Conservation (phyloP, 2,113 vertebrate species). For the Sinosuthora webbiana region DNA sequence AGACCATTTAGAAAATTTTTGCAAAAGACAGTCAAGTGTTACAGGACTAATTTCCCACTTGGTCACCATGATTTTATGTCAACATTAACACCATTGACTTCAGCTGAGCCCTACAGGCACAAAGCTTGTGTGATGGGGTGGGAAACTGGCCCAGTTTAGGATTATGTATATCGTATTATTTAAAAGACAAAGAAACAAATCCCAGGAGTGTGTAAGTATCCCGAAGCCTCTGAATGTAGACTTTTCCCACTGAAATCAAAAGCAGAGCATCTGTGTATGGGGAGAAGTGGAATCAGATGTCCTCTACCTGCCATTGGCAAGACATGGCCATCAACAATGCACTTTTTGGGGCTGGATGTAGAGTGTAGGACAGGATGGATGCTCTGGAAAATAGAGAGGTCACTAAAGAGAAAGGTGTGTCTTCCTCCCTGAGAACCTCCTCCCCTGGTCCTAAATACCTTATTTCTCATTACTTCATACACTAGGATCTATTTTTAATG, state of each 20-base stretch:
- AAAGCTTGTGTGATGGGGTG: neutral
- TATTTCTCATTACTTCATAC: neutral
- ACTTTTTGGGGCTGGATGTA: neutral
- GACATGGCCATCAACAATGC: neutral
- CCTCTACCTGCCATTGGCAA: neutral
- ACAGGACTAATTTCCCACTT: constrained; percentile 13
- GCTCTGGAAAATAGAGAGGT: neutral
- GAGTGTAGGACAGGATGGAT: neutral
- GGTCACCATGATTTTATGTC: constrained; percentile 38
- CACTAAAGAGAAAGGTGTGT: neutral
- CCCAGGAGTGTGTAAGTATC: neutral
- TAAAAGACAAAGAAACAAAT: constrained; percentile 28
- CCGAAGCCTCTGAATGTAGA: neutral
- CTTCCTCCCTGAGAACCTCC: neutral
- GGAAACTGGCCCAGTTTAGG: neutral
- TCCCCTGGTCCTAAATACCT: neutral
- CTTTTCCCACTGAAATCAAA: constrained; percentile 9
- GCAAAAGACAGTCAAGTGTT: constrained; percentile 31
- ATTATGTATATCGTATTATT: constrained; percentile 3
- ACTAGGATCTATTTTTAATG: neutral
- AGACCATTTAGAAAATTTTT: constrained; percentile 33
- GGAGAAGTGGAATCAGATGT: neutral
- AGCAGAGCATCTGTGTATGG: neutral
- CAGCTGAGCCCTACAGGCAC: constrained; percentile 29
- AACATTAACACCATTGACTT: constrained; percentile 53